Evolutionary conservation across 2,113 vertebrate species (phyloP), one percentile per base, ranked within the genome.

Genomic region (Gallinago jamesoni): DNA sequence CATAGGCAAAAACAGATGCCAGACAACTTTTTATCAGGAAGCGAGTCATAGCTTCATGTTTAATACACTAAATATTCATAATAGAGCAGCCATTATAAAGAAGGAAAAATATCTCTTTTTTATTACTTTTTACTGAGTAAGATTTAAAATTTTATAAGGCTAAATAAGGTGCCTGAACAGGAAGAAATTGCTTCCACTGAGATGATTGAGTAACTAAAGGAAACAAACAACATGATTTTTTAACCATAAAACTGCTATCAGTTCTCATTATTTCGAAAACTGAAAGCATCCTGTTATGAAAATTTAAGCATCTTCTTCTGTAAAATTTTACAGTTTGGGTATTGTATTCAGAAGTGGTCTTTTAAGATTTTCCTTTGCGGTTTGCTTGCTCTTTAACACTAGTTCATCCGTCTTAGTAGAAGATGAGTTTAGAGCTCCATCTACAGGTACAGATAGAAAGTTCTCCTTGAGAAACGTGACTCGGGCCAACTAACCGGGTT

Each of bases 401-500:
- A 43, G 24, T 8, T 8, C 8, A 12, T 4, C 23, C 50, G 19
- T 20, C 11, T 52, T 18, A 88, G 35, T 8, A 66, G 63, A 93
- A 80, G 43, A 63, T 76, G 57, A 80, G 83, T 94, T 93, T 85
- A 77, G 93, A 97, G 97, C 96, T 93, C 96, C 96, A 96, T 33
- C 96, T 97, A 92, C 75, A 90, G 97, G 78, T 63, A 39, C 4
- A 64, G 92, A 55, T 19, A 43, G 14, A 89, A 89, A 85, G 22
- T 6, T 85, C 28, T 80, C 12, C 7, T 62, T 59, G 9, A 70
- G 35, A 89, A 93, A 64, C 7, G 9, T 2, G 22, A 57, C 10
- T 35, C 21, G 15, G 8, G 17, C 5, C 52, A 64, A 35, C 21
- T 70, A 50, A 37, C 12, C 9, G 6, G 6, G 25, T 27, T 78